Base-by-base conservation (phyloP, 1,140 invertebrate genomes). In the Danaus melanippus region DNA sequence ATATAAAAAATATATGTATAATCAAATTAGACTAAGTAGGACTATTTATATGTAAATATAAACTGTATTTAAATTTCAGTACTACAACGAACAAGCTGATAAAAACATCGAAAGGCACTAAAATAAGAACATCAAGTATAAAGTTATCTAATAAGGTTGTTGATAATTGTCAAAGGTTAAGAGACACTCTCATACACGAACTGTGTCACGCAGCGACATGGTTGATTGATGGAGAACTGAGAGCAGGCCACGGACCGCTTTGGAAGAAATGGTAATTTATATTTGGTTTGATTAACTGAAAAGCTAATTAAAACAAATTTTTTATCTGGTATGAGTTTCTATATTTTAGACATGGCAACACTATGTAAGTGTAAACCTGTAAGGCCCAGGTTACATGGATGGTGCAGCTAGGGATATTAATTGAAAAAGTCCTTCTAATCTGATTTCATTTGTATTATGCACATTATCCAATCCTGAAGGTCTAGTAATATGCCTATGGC, bases 161-260 rank as follows among this genome's bases (percentile, higher is more conserved):
- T 49, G 93, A 94, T 67, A 89, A 85, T 2, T 88, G 92, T 10
- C 93, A 95, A 70, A 88, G 95, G 58, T 74, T 97, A 12, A 86
- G 96, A 12, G 95, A 97, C 74, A 97, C 96, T 0, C 88, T 98
- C 10, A 90, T 97, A 45, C 96, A 97, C 80, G 96, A 97, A 84
- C 85, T 98, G 84, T 98, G 96, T 69, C 96, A 98, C 87, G 95
- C 95, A 7, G 96, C 95, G 50, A 90, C 93, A 0, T 97, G 94
- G 94, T 74, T 97, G 3, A 88, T 97, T 10, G 92, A 96, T 71
- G 87, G 87, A 2, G 82, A 90, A 48, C 80, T 92, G 50, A 89
- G 88, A 3, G 93, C 92, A 74, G 93, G 93, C 8, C 96, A 98
- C 80, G 96, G 96, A 10, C 89, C 89, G 0, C 88, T 90, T 49